Evolutionary conservation across 1,140 invertebrate genomes (phyloP), one percentile per base, ranked within the genome.

Genomic region (Propsilocerus akamusi): DNA sequence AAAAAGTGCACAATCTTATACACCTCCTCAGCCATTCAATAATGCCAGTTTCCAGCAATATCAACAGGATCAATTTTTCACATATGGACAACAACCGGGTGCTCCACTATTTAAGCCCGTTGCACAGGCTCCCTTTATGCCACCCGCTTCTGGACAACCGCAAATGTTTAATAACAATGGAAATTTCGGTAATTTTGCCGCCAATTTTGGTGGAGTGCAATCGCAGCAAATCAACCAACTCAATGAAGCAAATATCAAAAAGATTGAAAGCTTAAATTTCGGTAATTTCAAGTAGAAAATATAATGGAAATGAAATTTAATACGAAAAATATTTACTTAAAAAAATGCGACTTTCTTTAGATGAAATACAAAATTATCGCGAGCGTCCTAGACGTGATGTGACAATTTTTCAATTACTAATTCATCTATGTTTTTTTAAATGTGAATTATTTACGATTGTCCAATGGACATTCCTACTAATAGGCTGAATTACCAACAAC

Each of bases 1-100:
- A n/a, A n/a, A n/a, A n/a, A 83, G 76, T 57, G 70, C 72, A 10
- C 74, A 74, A 5, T 56, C 60, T 4, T 52, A 30, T 34, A 46
- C 50, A 14, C 14, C 14, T 34, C 7, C 47, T 50, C 34, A 48
- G 28, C 47, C 30, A 48, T 11, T n/a, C 26, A 12, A 26, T 48
- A 26, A 48, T 48, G 25, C 25, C 14, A 26, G 24, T 41, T 41
- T 41, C 14, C 34, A 41, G 22, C 34, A 41, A 41, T 7, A 5
- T 22, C n/a, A 14, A 41, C 34, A 17, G 10, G n/a, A 41, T 14
- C 4, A n/a, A 20, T 41, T 17, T 8, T 41, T 41, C 11, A 17
- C 10, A 20, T 41, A 17, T 41, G 34, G 34, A n/a, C n/a, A 41
- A 8, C 34, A 41, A 41, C 4, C 10, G 5, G 14, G n/a, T n/a